phyloP scores from a whole-genome alignment of 1,140 invertebrate genomes.

The Drosophila tristis region DNA sequence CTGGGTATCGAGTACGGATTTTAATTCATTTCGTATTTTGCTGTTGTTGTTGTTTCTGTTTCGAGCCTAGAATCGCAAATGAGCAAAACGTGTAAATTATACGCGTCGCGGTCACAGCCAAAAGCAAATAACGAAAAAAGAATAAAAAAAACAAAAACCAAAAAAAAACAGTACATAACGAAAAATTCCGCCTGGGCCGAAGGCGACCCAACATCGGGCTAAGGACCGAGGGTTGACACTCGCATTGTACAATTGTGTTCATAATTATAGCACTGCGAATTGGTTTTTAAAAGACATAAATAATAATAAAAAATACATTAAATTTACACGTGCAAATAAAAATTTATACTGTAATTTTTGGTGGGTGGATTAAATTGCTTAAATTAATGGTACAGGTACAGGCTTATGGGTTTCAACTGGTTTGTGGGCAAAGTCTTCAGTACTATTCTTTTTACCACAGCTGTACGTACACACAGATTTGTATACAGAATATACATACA shows the following conservation, averaged over 20 bases:
- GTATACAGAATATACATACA: background rate
- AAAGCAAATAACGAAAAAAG: slow-evolving; percentile 62
- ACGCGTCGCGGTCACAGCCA: slow-evolving; percentile 78
- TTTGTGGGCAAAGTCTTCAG: no score
- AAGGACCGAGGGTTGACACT: slow-evolving; percentile 25
- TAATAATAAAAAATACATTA: no score
- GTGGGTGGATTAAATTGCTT: no score
- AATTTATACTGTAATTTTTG: no score
- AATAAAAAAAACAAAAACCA: background rate
- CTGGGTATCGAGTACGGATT: slow-evolving; percentile 25
- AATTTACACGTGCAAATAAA: no score
- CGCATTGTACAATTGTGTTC: no score
- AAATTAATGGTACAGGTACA: no score
- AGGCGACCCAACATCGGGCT: slow-evolving; percentile 34
- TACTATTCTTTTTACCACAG: no score
- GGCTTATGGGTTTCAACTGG: no score
- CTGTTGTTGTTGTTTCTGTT: slow-evolving; percentile 44
- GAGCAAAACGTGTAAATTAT: slow-evolving; percentile 83
- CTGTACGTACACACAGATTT: background rate
- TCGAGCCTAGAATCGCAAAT: slow-evolving; percentile 80
- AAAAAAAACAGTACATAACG: slow-evolving; percentile 14
- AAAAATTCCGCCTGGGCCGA: slow-evolving; percentile 40
- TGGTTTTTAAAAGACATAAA: no score
- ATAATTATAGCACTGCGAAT: no score
- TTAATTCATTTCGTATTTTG: slow-evolving; percentile 65